Conservation (phyloP, 1,140 invertebrate genomes). For the Antheraea mylitta region DNA sequence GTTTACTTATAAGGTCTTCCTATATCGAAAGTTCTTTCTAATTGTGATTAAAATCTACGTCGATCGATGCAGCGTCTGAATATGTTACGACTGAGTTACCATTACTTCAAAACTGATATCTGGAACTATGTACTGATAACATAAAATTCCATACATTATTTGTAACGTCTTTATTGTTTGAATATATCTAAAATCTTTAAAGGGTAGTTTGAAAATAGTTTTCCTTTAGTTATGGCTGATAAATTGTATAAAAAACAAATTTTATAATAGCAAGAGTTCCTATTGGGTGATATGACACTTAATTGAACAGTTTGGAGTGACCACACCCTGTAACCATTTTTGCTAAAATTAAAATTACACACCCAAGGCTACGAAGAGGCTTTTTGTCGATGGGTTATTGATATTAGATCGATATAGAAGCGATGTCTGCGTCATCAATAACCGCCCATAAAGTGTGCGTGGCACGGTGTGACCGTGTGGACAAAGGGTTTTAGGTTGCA, state of each 20-base stretch:
- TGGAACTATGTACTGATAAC: too few species aligned
- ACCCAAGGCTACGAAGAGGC: conserved; percentile 45
- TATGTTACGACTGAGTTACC: too few species aligned
- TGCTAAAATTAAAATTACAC: conserved; percentile 65
- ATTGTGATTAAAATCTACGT: too few species aligned
- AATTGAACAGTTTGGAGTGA: conserved; percentile 14
- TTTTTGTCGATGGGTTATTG: conserved; percentile 72
- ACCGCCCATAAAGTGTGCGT: conserved; percentile 27
- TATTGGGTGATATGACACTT: not conserved
- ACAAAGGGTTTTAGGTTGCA: conserved; percentile 27
- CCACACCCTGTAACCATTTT: conserved; percentile 55
- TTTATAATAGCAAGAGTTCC: not conserved
- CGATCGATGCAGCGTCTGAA: too few species aligned
- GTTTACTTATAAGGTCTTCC: too few species aligned
- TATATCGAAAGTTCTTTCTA: too few species aligned
- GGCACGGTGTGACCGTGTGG: conserved; percentile 14
- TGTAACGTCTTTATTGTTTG: too few species aligned
- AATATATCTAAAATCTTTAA: too few species aligned
- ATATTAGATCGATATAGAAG: conserved; percentile 61
- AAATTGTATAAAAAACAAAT: not conserved
- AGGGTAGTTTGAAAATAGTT: too few species aligned
- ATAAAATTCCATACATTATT: too few species aligned
- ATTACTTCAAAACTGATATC: too few species aligned
- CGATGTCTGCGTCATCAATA: conserved; percentile 59
- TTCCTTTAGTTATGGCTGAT: too few species aligned